These are phyloP conservation scores for Delichon dasypus DNA, from an alignment of 2,797 vertebrate species.

Conservation along the genomic window DNA sequence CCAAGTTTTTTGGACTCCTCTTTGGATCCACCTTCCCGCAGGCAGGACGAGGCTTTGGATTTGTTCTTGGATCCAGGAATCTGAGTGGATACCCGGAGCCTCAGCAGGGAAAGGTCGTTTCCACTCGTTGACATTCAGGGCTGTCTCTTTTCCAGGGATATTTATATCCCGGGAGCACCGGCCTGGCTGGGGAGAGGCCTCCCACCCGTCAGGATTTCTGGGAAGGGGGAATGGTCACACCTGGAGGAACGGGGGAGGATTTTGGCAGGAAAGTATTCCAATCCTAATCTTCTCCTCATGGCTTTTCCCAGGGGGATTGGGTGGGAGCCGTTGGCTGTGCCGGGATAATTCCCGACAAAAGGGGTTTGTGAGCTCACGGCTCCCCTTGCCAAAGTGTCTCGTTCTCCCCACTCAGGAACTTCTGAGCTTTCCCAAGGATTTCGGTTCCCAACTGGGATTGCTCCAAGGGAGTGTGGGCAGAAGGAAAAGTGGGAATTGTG, in stretches of 20 bases:
- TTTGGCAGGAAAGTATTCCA: neutral
- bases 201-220: conserved; percentile 25
- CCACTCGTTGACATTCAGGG: conserved; percentile 47
- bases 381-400: neutral
- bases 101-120: conserved; percentile 49
- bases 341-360: neutral
- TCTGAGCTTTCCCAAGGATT: neutral
- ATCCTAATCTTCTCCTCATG: neutral
- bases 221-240: neutral
- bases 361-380: neutral
- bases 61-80: neutral
- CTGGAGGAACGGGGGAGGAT: neutral
- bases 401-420: neutral
- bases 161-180: conserved; percentile 3
- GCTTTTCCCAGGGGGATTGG: neutral
- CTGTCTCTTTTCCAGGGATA: neutral
- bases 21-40: neutral
- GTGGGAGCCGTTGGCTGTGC: neutral
- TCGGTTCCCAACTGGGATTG: neutral
- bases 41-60: neutral
- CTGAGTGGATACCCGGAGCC: neutral
- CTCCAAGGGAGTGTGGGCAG: neutral
- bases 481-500: neutral
- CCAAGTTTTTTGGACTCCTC: conserved; percentile 38
- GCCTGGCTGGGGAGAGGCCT: neutral